Evolutionary conservation across 2,797 vertebrate species (phyloP).

Genomic region (Rachycentron canadum): DNA sequence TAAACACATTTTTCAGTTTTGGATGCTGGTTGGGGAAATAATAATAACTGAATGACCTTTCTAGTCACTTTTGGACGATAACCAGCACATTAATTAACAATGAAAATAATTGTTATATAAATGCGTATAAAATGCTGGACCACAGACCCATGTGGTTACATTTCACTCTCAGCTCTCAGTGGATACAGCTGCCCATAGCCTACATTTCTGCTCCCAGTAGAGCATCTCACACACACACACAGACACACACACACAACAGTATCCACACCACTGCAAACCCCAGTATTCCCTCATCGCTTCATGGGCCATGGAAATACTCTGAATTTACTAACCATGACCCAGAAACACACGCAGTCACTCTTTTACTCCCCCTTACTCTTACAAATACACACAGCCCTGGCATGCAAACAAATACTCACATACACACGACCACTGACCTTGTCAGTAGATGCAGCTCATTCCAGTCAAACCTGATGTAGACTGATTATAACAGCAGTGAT

Average conservation of each 20-base stretch:
- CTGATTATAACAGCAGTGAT: constrained; percentile 10
- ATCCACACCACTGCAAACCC: constrained; percentile 38
- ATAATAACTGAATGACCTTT: background rate
- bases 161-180: constrained; percentile 46
- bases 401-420: background rate
- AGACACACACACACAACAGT: constrained; percentile 13
- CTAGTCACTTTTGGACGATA: background rate
- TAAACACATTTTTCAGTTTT: background rate
- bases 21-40: background rate
- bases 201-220: constrained; percentile 50
- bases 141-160: constrained; percentile 15
- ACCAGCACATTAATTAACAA: background rate
- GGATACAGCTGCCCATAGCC: constrained; percentile 38
- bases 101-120: background rate
- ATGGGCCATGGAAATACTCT: constrained; percentile 57
- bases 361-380: background rate
- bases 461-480: background rate
- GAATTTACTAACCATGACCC: constrained; percentile 74
- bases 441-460: constrained; percentile 6
- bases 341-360: constrained; percentile 64
- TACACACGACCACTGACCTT: constrained; percentile 17
- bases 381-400: constrained; percentile 1
- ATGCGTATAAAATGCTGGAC: constrained; percentile 4
- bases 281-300: constrained; percentile 61
- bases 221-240: constrained; percentile 32